These are phyloP conservation scores for Sandelia bainsii DNA, from an alignment of 2,797 vertebrate species.

Conservation along the genomic window DNA sequence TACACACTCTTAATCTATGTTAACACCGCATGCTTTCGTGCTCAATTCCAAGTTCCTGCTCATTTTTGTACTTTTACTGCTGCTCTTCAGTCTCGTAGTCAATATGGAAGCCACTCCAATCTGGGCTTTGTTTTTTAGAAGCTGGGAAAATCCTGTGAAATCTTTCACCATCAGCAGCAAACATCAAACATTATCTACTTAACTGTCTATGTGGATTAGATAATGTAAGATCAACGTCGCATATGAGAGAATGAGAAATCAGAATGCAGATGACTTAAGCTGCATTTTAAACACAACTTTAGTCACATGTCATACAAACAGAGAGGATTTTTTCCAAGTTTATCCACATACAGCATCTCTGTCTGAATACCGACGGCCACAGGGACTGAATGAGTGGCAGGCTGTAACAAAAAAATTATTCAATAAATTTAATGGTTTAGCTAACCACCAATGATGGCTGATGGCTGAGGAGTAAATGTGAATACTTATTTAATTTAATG, in stretches of 20 bases:
- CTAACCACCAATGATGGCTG: slow-evolving; percentile 3
- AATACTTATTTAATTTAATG: not conserved
- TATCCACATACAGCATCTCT: not conserved
- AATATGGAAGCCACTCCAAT: not conserved
- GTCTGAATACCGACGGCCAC: not conserved
- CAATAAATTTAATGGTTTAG: slow-evolving; percentile 8
- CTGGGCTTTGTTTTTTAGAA: slow-evolving; percentile 26
- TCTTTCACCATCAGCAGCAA: slow-evolving; percentile 3
- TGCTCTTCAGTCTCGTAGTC: slow-evolving; percentile 24
- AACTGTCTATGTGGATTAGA: not conserved
- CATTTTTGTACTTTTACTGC: slow-evolving; percentile 11
- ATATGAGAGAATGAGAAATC: not conserved
- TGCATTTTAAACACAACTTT: slow-evolving; percentile 2
- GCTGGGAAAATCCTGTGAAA: slow-evolving; percentile 14
- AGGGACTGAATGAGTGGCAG: not conserved
- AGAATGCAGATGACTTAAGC: not conserved
- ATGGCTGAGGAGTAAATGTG: not conserved
- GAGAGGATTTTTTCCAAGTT: not conserved
- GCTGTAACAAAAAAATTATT: slow-evolving; percentile 6
- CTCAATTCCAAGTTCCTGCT: slow-evolving; percentile 22
- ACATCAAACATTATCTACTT: not conserved
- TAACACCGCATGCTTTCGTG: slow-evolving; percentile 4
- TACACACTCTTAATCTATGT: slow-evolving; percentile 46
- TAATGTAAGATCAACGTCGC: not conserved
- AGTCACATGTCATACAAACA: not conserved